phyloP scores from a whole-genome alignment of 35 echinoderm and acorn worm species.

The Heliocidaris erythrogramma region DNA sequence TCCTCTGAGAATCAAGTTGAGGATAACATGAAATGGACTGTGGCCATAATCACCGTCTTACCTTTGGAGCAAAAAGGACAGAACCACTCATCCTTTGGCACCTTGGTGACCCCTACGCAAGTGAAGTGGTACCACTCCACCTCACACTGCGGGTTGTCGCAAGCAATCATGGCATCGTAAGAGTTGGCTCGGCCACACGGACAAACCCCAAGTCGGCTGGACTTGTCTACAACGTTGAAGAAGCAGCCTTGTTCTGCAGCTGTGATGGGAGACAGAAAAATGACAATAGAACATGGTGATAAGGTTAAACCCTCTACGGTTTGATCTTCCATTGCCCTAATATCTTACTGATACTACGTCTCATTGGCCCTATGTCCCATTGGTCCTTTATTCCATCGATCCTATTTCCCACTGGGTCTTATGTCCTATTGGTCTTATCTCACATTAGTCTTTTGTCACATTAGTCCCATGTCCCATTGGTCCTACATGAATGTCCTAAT shows the following conservation, averaged over 20 bases:
- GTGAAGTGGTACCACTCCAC: constrained; percentile 57
- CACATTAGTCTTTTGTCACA: no score
- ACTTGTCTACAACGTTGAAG: constrained; percentile 34
- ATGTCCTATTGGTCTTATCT: no score
- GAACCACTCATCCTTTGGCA: constrained; percentile 51
- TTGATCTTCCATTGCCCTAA: no score
- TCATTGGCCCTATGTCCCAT: no score
- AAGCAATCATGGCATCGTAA: constrained; percentile 51
- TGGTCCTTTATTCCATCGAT: no score
- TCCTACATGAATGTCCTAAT: no score
- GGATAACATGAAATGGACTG: not conserved
- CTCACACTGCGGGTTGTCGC: constrained; percentile 38
- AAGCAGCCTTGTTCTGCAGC: constrained; percentile 42
- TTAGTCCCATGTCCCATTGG: no score
- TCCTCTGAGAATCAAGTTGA: not conserved
- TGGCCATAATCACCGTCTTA: not conserved
- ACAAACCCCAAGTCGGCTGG: constrained; percentile 34
- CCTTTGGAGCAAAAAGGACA: constrained; percentile 52
- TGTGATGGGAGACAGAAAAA: not conserved
- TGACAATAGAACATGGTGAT: not conserved
- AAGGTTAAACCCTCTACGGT: no score
- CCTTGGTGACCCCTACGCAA: constrained; percentile 54
- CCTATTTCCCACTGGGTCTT: no score
- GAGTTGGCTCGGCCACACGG: constrained; percentile 39
- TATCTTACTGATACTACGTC: no score